Evolutionary conservation across 1,140 invertebrate species (phyloP), one percentile per base, ranked within the genome.

Genomic region (Drosophila auraria): DNA sequence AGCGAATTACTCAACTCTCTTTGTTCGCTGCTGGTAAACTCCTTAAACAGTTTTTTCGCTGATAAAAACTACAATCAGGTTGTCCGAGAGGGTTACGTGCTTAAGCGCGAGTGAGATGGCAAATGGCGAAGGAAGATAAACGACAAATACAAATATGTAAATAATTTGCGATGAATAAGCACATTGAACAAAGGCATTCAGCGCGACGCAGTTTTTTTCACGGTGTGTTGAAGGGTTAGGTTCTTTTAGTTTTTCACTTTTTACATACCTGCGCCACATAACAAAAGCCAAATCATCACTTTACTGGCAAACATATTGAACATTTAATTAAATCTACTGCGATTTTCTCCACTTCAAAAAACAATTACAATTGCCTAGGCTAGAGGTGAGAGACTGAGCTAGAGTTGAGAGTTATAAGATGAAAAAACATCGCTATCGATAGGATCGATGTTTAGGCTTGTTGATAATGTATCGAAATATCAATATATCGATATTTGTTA

Each of bases 101-200:
- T 23, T 11, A 40, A 58, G 77, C 53, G 69, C 23, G 60, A 89
- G 54, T 50, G 84, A 54, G 73, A 87, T 25, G 62, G 42, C 60
- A 44, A 82, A 7, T 45, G 45, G 51, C 42, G 25, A 63, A 11
- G 14, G 49, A 59, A 54, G 49, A 33, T 49, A 68, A 61, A 65
- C 40, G 63, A 63, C 60, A 87, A 73, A 65, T 53, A 70, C 36
- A 87, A 83, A 87, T 78, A 74, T 45, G 70, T 50, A 83, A 83
- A 87, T 78, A 78, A 87, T 80, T 83, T 61, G 77, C 83, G 81
- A 89, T 87, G 84, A 84, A 84, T 68, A 71, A 74, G 80, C 65
- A 68, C 71, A 81, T 71, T 78, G 70, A 89, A 87, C 84, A 87
- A 87, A 87, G 84, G 75, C 59, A 64, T 76, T 25, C 64, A 72